Evolutionary conservation across 1,140 invertebrate species (phyloP).

Genomic region (Babylonia areolata): DNA sequence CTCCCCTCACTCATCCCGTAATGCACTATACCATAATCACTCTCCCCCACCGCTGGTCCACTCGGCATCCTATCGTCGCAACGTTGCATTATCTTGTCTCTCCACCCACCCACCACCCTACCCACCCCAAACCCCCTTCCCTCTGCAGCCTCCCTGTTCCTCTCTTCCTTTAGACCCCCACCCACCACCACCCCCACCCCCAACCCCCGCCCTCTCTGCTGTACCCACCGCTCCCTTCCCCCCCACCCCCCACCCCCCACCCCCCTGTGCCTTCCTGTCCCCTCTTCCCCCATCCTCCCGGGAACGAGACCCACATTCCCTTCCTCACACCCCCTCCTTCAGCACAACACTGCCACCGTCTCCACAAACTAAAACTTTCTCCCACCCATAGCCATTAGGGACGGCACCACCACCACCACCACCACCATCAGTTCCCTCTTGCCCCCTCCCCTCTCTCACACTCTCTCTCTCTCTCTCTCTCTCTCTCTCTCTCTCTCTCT

Average conservation of each 20-base stretch:
- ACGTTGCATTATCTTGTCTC: not conserved
- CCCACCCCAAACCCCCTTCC: not conserved
- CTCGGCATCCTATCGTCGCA: not conserved
- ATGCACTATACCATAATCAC: not conserved
- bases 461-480: no score
- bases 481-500: no score
- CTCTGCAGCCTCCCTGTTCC: not conserved
- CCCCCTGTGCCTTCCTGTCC: not conserved
- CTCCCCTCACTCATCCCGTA: not conserved
- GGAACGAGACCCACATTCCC: no score
- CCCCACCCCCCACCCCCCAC: not conserved
- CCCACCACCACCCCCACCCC: not conserved
- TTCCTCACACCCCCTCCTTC: no score
- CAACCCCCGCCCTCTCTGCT: not conserved
- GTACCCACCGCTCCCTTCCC: not conserved
- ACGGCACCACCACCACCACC: not conserved
- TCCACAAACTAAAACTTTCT: not conserved
- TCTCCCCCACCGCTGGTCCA: not conserved
- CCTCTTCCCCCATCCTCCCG: not conserved
- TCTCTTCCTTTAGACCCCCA: not conserved
- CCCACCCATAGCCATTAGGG: not conserved
- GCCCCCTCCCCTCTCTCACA: not conserved
- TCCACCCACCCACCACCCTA: not conserved
- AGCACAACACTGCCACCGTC: no score
- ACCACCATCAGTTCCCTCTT: not conserved